Conservation (phyloP, 2,888 invertebrate genomes). For the Leptarthrus brevirostris region DNA sequence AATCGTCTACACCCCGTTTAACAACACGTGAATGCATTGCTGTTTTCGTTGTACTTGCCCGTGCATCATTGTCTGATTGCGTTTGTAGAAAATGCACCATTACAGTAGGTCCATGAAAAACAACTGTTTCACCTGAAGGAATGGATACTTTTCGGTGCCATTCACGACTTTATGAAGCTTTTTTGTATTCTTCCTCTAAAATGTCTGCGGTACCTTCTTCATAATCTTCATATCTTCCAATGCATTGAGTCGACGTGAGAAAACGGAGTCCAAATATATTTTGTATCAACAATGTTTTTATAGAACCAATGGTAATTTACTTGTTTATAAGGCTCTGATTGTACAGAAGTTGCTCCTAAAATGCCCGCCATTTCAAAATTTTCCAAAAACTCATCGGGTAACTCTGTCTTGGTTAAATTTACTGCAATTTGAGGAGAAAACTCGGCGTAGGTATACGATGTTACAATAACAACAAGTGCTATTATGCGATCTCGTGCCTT, state of each 20-base stretch:
- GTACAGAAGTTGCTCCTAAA: too few species aligned
- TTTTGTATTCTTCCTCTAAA: slow-evolving; percentile 87
- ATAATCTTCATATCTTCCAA: slow-evolving; percentile 79
- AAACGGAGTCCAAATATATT: slow-evolving; percentile 86
- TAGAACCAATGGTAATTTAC: slow-evolving; percentile 86
- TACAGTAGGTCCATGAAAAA: slow-evolving; percentile 86
- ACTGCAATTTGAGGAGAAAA: too few species aligned
- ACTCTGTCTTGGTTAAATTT: too few species aligned
- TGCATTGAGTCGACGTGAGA: slow-evolving; percentile 81
- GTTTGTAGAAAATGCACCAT: slow-evolving; percentile 86
- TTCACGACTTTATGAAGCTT: slow-evolving; percentile 77
- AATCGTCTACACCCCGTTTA: slow-evolving; percentile 87
- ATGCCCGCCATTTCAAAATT: too few species aligned
- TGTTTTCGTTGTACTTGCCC: slow-evolving; percentile 77
- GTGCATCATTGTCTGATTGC: slow-evolving; percentile 74
- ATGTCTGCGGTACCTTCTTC: slow-evolving; percentile 82
- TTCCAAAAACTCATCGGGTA: too few species aligned
- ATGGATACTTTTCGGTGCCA: slow-evolving; percentile 88
- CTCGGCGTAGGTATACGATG: too few species aligned
- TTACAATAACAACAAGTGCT: too few species aligned
- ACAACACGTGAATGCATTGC: slow-evolving; percentile 80
- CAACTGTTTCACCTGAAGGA: slow-evolving; percentile 84
- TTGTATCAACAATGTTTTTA: slow-evolving; percentile 79
- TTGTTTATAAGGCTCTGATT: slow-evolving; percentile 63
- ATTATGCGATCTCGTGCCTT: too few species aligned